Conservation (phyloP, 1,140 invertebrate genomes). For the Metaphire vulgaris region DNA sequence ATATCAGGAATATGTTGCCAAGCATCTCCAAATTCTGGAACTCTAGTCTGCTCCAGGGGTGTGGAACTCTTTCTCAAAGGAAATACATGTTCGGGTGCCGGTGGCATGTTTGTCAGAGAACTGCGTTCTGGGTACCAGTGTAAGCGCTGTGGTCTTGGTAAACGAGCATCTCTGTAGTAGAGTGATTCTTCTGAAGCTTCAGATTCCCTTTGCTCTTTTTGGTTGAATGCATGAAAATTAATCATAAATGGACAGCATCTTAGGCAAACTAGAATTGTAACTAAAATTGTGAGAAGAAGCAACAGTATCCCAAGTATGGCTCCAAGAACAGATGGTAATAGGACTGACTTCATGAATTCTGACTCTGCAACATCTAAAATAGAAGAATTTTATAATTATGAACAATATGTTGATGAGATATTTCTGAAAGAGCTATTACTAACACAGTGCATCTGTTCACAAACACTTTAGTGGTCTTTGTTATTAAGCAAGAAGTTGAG, state of each 20-base stretch:
- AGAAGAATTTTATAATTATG: too few species aligned
- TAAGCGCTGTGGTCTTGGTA: background rate
- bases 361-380: too few species aligned
- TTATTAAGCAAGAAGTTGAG: too few species aligned
- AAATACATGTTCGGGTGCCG: background rate
- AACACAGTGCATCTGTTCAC: too few species aligned
- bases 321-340: background rate
- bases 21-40: too few species aligned
- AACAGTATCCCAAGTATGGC: background rate
- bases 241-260: background rate
- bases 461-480: too few species aligned
- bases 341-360: background rate
- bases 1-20: too few species aligned
- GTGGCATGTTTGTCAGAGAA: background rate
- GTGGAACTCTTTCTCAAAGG: too few species aligned
- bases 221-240: background rate
- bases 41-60: too few species aligned
- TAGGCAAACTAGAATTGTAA: background rate
- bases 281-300: background rate
- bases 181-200: background rate
- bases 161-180: background rate
- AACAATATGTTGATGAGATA: too few species aligned
- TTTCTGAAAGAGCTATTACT: too few species aligned
- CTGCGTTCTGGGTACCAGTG: background rate
- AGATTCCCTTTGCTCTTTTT: background rate